Evolutionary conservation across 2,888 invertebrate species (phyloP), one percentile per base, ranked within the genome.

Genomic region (Kryphioiulus occultus): DNA sequence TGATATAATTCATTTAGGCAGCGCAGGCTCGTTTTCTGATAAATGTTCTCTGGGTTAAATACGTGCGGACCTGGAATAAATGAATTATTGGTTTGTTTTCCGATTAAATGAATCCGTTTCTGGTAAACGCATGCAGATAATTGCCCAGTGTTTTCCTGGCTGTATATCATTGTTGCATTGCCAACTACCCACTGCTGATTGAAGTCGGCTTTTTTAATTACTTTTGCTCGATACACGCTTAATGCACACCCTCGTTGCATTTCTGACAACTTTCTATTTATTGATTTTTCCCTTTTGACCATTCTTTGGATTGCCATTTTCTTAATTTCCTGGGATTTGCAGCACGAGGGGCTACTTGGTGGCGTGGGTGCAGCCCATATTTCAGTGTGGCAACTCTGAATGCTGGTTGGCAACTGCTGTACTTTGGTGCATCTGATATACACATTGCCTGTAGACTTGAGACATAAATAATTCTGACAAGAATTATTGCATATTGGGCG

Each of bases 31-130:
- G 78, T 12, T 78, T 78, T 78, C 78, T 78, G 78, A 78, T 78
- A 30, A 78, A 78, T 78, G 78, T 12, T 30, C 78, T 30, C 78
- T 15, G 78, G 78, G 78, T 78, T 78, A 78, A 78, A 78, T 78
- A 78, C 78, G 78, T 78, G 78, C 30, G 78, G 78, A 78, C 78
- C 78, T 78, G 78, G 78, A 78, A 78, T 78, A 78, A 78, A 78
- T 78, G 78, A 78, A 78, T 78, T 78, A 78, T 78, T 78, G 78
- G 78, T 78, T 78, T 78, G 78, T 78, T 78, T 78, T 78, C 78
- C 78, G 78, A 78, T 78, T 78, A 78, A 78, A 78, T 78, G 78
- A 78, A 78, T 78, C 78, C 78, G 78, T 78, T 78, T 78, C 78
- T 78, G 78, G 78, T 78, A 78, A 78, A 78, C 15, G 30, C 78